Conservation (phyloP, 1,140 invertebrate genomes). For the Drosophila burlai region DNA sequence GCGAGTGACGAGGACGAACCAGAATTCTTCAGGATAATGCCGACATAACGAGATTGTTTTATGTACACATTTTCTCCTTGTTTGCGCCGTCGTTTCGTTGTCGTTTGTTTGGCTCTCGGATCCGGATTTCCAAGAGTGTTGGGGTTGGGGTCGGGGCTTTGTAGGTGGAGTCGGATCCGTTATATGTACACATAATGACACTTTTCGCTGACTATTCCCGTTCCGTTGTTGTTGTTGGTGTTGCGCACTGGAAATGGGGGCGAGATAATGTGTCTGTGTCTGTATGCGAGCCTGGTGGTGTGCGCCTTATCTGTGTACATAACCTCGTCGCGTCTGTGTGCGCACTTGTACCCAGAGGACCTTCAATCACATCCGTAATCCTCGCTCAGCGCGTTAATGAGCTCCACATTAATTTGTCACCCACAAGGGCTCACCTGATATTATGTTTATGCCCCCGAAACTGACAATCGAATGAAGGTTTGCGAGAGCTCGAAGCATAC, state of each 20-base stretch:
- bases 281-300: conserved; percentile 24
- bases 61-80: conserved; percentile 78
- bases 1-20: conserved; percentile 84
- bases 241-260: conserved; percentile 53
- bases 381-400: conserved; percentile 83
- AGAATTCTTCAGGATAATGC: conserved; percentile 85
- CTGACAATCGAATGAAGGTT: conserved; percentile 52
- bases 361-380: conserved; percentile 81
- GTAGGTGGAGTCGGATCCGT: conserved; percentile 38
- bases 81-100: conserved; percentile 55
- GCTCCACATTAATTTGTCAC: conserved; percentile 81
- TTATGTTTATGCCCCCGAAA: conserved; percentile 36
- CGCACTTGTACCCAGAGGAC: conserved; percentile 71
- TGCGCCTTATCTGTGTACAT: conserved; percentile 49
- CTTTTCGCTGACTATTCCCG: conserved; percentile 63
- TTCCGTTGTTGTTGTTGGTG: conserved; percentile 34
- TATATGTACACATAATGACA: conserved; percentile 74
- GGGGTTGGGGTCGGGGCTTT: neutral
- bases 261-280: conserved; percentile 52
- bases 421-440: conserved; percentile 71
- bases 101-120: conserved; percentile 33
- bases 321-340: conserved; percentile 35
- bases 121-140: conserved; percentile 21
- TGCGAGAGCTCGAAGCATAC: conserved; percentile 24
- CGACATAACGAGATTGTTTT: conserved; percentile 85